Conservation (phyloP, 2,797 vertebrate species). For the Echiichthys vipera region DNA sequence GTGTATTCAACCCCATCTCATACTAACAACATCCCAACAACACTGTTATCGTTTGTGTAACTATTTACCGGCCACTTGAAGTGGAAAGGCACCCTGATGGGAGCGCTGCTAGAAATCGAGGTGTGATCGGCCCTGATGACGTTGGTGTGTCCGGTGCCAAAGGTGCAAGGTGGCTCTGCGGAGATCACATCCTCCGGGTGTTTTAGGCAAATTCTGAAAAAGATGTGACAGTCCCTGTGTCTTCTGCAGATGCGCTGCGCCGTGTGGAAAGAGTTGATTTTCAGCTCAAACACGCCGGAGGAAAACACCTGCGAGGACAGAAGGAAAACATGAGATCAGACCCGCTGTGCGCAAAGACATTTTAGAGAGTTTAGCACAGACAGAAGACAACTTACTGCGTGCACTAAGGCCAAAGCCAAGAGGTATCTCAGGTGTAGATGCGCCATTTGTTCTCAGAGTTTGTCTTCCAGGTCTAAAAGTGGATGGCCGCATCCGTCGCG, state of each 20-base stretch:
- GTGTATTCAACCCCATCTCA: background rate
- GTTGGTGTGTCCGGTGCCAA: conserved; percentile 87
- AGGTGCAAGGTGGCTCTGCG: conserved; percentile 87
- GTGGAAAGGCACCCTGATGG: conserved; percentile 88
- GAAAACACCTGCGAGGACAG: conserved; percentile 78
- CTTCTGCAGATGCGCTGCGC: conserved; percentile 79
- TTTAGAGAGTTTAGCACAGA: no score
- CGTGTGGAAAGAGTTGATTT: conserved; percentile 88
- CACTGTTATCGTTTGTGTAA: accelerated
- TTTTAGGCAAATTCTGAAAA: conserved; percentile 90
- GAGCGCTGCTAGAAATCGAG: conserved; percentile 81
- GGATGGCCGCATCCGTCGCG: conserved; percentile 54
- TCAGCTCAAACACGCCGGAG: conserved; percentile 90
- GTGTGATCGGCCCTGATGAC: conserved; percentile 83
- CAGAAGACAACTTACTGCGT: conserved; percentile 77
- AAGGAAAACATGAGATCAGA: background rate
- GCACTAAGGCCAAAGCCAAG: conserved; percentile 67
- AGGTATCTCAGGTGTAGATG: conserved; percentile 71
- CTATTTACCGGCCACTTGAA: conserved; percentile 91
- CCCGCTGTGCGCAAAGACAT: background rate
- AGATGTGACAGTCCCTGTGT: conserved; percentile 87
- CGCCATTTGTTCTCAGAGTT: conserved; percentile 71
- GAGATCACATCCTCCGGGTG: conserved; percentile 88
- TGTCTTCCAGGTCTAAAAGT: conserved; percentile 1
- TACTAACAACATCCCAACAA: background rate